Evolutionary conservation across 2,113 vertebrate genomes (phyloP), one percentile per base, ranked within the genome.

Genomic region (Geococcyx californianus): DNA sequence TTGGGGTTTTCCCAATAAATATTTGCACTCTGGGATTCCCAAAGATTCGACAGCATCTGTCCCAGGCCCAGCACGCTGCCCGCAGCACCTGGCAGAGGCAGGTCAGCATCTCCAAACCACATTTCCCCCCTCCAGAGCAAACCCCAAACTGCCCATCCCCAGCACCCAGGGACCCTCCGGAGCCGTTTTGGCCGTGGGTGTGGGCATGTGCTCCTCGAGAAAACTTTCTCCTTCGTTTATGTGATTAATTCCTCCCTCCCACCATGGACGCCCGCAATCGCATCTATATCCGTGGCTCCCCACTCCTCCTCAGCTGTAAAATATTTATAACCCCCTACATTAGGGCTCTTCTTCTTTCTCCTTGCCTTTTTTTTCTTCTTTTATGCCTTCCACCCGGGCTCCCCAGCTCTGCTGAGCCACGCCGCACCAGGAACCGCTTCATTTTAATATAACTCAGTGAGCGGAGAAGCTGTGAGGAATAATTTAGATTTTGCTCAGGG

Each of bases 241-340:
- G 85, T 97, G 94, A 96, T 97, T 94, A 96, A 97, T 96, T 87
- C 96, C 90, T 96, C 66, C 90, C 84, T 97, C 95, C 95, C 96
- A 96, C 95, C 90, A 15, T 1, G 31, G 90, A 45, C 77, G 58
- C 96, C 96, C 2, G 69, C 96, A 85, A 28, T 68, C 13, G 7
- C 87, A 87, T 29, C 95, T 97, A 56, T 91, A 97, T 94, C 79
- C 36, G 3, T 16, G 83, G 92, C 92, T 97, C 94, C 94, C 92
- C 94, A 85, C 96, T 94, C 92, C 92, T 96, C 93, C 91, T 94
- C 83, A 40, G 72, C 85, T 78, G 60, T 93, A 73, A 97, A 98
- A 96, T 96, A 94, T 92, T 95, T 93, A 94, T 96, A 96, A 90
- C 68, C 80, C 64, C 47, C 86, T 83, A 94, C 91, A 66, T 86